Evolutionary conservation across 2,888 invertebrate species (phyloP).

Genomic region (Polydrusus pterygomalis): DNA sequence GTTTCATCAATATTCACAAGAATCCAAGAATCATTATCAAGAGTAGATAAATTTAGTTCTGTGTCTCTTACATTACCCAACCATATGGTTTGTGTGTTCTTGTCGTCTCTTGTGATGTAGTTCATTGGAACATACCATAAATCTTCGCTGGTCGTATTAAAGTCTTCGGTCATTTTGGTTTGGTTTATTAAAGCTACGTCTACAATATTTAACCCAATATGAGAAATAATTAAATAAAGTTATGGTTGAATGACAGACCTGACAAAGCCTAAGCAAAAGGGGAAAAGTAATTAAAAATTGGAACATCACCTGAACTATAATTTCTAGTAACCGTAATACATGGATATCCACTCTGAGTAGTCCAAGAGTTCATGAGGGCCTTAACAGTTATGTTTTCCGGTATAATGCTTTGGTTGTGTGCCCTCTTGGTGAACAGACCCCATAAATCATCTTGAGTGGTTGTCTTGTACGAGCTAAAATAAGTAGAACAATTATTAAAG

Average conservation of each 20-base stretch:
- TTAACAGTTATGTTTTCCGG: slow-evolving; percentile 74
- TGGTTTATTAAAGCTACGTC: slow-evolving; percentile 72
- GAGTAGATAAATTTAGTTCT: slow-evolving; percentile 62
- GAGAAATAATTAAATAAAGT: too few species aligned
- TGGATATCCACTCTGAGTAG: slow-evolving; percentile 82
- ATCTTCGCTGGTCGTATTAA: slow-evolving; percentile 57
- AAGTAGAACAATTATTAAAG: too few species aligned
- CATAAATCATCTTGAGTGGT: slow-evolving; percentile 82
- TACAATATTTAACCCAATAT: slow-evolving; percentile 12
- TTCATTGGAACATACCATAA: slow-evolving; percentile 79
- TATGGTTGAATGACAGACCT: too few species aligned
- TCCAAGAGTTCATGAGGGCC: slow-evolving; percentile 83
- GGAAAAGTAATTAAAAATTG: neutral
- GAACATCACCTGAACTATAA: slow-evolving; percentile 69
- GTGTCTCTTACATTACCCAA: slow-evolving; percentile 62
- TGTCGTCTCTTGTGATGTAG: slow-evolving; percentile 66
- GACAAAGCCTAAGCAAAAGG: neutral
- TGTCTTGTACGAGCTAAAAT: slow-evolving; percentile 75
- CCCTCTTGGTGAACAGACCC: slow-evolving; percentile 73
- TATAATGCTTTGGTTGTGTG: slow-evolving; percentile 63
- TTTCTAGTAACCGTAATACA: slow-evolving; percentile 76
- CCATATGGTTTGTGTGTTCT: slow-evolving; percentile 61
- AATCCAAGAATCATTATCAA: slow-evolving; percentile 72
- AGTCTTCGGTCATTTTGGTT: slow-evolving; percentile 69
- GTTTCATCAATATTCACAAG: slow-evolving; percentile 78